Evolutionary conservation across 2,113 vertebrate species (phyloP), one percentile per base, ranked within the genome.

Genomic region (Steatornis caripensis): DNA sequence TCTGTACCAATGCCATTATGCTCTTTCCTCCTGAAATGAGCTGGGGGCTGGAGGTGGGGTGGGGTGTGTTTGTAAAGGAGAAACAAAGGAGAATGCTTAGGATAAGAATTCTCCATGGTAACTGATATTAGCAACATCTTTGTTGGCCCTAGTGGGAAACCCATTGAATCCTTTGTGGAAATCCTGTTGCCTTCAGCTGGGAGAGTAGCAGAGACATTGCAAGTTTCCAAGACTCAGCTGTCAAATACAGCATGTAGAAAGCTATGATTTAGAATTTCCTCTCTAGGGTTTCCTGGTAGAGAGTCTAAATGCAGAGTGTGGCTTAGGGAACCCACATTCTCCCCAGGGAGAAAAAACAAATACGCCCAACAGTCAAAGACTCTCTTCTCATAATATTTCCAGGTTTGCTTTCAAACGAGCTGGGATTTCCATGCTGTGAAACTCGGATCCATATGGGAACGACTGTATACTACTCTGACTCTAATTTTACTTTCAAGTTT

Each of bases 231-330:
- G 54, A 55, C 12, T 32, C 6, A 0, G 49, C 61, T 90, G 80
- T 58, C 62, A 92, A 91, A 43, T 62, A 41, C 27, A 71, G 65
- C 1, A 3, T n/a, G 66, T 29, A 90, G 75, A 94, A 93, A 87
- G 54, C 41, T 94, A 29, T 90, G 62, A 96, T 95, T 90, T 90
- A 88, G 72, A 82, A 80, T 92, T 95, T 97, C 93, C 84, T 77
- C 89, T 90, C 80, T 58, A 87, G 69, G 58, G 87, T 89, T 96
- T 96, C 81, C 84, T 4, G 34, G 64, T 69, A 78, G 61, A 91
- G 61, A 51, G 34, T 49, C 87, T 93, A 95, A 97, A 95, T 78
- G 58, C 32, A 80, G 76, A 91, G 37, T 79, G 51, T 39, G 88
- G 84, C 85, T 90, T 90, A 78, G 79, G 77, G 81, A 95, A 90